A percentile compares a stretch with the other conserved stretches of the same genome.
Evolutionary conservation across 2,797 vertebrate genomes (phyloP).

Genomic region (Cyclopterus lumpus): DNA sequence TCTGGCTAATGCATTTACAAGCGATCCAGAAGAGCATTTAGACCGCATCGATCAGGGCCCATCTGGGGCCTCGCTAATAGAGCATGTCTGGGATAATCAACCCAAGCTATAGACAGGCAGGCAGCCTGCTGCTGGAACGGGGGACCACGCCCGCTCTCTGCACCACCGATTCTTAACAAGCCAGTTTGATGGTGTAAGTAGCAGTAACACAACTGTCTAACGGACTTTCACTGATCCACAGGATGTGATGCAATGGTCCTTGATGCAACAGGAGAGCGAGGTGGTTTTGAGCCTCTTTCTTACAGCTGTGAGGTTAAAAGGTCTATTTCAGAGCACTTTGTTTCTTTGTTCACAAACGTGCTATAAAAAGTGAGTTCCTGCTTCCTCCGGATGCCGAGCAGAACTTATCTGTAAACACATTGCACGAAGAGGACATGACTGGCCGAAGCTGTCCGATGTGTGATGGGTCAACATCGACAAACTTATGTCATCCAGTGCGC

Average conservation of each 20-base stretch:
- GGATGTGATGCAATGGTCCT: constrained; percentile 37
- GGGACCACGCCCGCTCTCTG: constrained; percentile 28
- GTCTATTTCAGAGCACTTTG: constrained; percentile 9
- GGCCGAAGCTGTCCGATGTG: neutral
- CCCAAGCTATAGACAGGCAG: constrained; percentile 27
- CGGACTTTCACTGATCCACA: constrained; percentile 14
- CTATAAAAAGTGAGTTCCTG: constrained; percentile 55
- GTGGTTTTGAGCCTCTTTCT: neutral
- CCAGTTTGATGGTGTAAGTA: constrained; percentile 37
- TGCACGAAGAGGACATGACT: constrained; percentile 44
- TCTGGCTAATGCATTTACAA: constrained; percentile 59
- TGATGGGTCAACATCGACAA: neutral
- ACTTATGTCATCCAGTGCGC: neutral
- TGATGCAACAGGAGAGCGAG: constrained; percentile 4
- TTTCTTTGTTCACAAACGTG: constrained; percentile 43
- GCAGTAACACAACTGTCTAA: constrained; percentile 25
- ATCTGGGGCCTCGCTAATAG: constrained; percentile 64
- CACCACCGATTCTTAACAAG: constrained; percentile 11
- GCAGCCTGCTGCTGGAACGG: constrained; percentile 3
- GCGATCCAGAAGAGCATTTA: constrained; percentile 56
- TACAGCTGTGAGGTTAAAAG: neutral
- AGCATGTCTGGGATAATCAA: constrained; percentile 65
- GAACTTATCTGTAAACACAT: constrained; percentile 54
- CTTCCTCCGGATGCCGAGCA: constrained; percentile 40
- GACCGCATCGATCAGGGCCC: constrained; percentile 58